Evolutionary conservation across 2,113 vertebrate genomes (phyloP).

Genomic region (Sarotherodon lohbergeri): DNA sequence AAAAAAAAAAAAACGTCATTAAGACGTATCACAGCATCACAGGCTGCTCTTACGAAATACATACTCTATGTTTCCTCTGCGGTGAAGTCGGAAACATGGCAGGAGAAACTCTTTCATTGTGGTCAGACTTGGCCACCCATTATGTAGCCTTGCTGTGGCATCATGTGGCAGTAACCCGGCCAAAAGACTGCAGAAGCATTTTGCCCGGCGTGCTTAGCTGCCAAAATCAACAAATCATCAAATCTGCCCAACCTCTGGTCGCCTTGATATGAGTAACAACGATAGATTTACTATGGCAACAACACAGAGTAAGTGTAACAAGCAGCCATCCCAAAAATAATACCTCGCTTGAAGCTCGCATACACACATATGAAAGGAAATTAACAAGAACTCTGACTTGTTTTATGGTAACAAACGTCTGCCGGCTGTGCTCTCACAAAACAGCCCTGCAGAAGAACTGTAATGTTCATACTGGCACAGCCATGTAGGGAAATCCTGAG

Average conservation of each 20-base stretch:
- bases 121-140: constrained; percentile 67
- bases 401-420: constrained; percentile 27
- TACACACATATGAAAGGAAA: not conserved
- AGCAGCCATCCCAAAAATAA: constrained; percentile 9
- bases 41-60: not conserved
- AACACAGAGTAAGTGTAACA: constrained; percentile 6
- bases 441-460: constrained; percentile 31
- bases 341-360: not conserved
- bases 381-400: not conserved
- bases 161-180: constrained; percentile 40
- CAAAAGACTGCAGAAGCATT: constrained; percentile 56
- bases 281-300: constrained; percentile 43
- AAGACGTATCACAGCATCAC: not conserved
- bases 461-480: constrained; percentile 47
- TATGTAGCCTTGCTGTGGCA: constrained; percentile 49
- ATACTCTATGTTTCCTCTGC: constrained; percentile 24
- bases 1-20: not conserved
- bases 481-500: constrained; percentile 68
- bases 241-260: constrained; percentile 32
- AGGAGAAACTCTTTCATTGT: constrained; percentile 51
- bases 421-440: constrained; percentile 8
- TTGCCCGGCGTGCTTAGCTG: constrained; percentile 19
- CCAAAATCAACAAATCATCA: constrained; percentile 64
- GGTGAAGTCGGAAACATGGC: constrained; percentile 56
- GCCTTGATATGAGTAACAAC: constrained; percentile 7